Percentiles rank a stretch among this genome's conserved stretches.
phyloP scores from a whole-genome alignment of 2,888 invertebrate species.

The Lagria hirta region DNA sequence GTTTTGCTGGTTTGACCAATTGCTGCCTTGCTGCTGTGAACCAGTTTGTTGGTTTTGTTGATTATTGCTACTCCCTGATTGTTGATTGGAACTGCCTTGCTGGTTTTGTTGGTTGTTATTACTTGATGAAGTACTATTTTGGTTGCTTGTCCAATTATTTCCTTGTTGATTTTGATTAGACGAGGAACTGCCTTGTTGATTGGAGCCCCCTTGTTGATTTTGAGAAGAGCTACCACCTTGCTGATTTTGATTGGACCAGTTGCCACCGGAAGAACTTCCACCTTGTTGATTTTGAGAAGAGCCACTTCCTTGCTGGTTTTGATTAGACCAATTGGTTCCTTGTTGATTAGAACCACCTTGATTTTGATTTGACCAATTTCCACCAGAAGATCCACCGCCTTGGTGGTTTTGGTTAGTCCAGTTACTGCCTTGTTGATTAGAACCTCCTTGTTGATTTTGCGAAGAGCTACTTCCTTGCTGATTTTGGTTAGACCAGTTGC shows the following conservation, averaged over 20 bases:
- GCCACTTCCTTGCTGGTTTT: constrained; percentile 3
- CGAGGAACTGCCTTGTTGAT: constrained; percentile 6
- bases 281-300: constrained; percentile 23
- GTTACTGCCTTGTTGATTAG: constrained; percentile 19
- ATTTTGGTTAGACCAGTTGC: constrained; percentile 14
- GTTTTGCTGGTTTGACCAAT: constrained; percentile 13
- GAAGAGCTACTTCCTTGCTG: constrained; percentile 22
- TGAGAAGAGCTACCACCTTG: constrained; percentile 14
- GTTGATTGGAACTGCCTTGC: constrained; percentile 18
- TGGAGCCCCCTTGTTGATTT: constrained; percentile 8
- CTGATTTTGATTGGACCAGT: constrained; percentile 2
- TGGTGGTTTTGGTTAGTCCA: constrained; percentile 6
- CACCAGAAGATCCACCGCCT: too few species aligned
- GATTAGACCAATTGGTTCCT: too few species aligned
- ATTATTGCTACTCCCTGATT: constrained; percentile 10
- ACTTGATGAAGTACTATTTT: constrained; percentile 1
- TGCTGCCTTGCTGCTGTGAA: constrained; percentile 6
- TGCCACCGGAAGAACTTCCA: too few species aligned
- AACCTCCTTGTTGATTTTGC: constrained; percentile 9
- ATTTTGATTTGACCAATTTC: constrained; percentile 8
- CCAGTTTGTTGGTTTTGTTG: constrained; percentile 21
- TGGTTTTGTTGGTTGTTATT: constrained; percentile 5
- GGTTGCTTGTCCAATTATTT: background rate
- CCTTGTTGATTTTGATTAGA: constrained; percentile 25
- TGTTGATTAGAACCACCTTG: constrained; percentile 13